A percentile compares a stretch with the other conserved stretches of the same genome.
phyloP scores from a whole-genome alignment of 2,888 invertebrate species.

The Callyntrura guangdongensis region DNA sequence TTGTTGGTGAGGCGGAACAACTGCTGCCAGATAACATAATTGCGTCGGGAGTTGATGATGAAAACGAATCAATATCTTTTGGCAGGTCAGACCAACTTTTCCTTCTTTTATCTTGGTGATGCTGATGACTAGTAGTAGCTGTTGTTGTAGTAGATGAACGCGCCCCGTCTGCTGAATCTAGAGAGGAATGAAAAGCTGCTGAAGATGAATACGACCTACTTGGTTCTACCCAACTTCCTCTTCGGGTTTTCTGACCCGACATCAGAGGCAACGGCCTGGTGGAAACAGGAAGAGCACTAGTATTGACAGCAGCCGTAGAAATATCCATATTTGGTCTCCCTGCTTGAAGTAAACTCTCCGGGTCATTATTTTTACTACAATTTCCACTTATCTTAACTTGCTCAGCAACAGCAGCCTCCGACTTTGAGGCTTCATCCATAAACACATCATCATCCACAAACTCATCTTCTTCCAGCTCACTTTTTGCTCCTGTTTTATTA shows the following conservation, averaged over 20 bases:
- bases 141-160: slow-evolving; percentile 42
- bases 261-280: slow-evolving; percentile 71
- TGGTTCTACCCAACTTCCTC: slow-evolving; percentile 83
- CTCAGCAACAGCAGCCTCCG: slow-evolving; percentile 39
- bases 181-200: slow-evolving; percentile 57
- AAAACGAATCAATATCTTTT: slow-evolving; percentile 77
- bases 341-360: slow-evolving; percentile 42
- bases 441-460: slow-evolving; percentile 83
- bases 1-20: slow-evolving; percentile 64
- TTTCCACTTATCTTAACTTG: slow-evolving; percentile 69
- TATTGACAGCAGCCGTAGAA: neutral
- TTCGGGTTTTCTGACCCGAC: slow-evolving; percentile 80
- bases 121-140: slow-evolving; percentile 40
- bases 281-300: neutral
- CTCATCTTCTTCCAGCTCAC: slow-evolving; percentile 64
- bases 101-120: slow-evolving; percentile 77
- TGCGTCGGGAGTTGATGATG: slow-evolving; percentile 58
- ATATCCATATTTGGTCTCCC: slow-evolving; percentile 63
- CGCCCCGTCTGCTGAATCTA: slow-evolving; percentile 30
- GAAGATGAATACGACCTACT: slow-evolving; percentile 66
- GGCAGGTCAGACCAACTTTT: slow-evolving; percentile 83
- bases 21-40: slow-evolving; percentile 68
- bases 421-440: slow-evolving; percentile 80
- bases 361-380: slow-evolving; percentile 74
- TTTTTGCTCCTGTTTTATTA: slow-evolving; percentile 74